Percentiles rank a stretch among this genome's conserved stretches.
Evolutionary conservation across 2,797 vertebrate species (phyloP).

Genomic region (Scolopax rusticola): DNA sequence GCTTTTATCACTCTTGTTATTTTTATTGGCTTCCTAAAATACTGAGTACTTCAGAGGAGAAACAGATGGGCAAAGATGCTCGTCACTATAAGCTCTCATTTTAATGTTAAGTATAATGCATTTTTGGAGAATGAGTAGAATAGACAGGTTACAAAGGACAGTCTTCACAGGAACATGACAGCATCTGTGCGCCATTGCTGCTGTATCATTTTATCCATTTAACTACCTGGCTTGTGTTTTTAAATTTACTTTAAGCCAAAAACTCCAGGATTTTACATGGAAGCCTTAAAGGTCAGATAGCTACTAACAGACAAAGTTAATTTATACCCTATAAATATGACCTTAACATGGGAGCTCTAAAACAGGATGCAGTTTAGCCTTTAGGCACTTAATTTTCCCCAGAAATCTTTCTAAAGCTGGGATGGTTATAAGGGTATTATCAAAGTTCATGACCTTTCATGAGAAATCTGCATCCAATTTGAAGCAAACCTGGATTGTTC

Average conservation of each 20-base stretch:
- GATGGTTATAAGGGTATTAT: conserved; percentile 44
- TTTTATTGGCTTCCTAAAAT: conserved; percentile 63
- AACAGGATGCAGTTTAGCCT: conserved; percentile 58
- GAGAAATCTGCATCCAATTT: conserved; percentile 33
- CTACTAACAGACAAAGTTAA: conserved; percentile 34
- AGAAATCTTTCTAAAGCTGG: conserved; percentile 37
- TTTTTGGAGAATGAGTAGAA: not conserved
- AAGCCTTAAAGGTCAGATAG: conserved; percentile 47
- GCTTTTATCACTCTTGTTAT: not conserved
- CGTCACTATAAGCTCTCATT: not conserved
- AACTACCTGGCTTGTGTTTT: conserved; percentile 6
- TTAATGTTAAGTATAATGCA: conserved; percentile 28
- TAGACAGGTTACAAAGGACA: conserved; percentile 15
- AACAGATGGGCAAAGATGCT: conserved; percentile 59
- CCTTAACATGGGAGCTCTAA: conserved; percentile 32
- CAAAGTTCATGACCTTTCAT: conserved; percentile 29
- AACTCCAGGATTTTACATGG: conserved; percentile 17
- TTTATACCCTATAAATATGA: conserved; percentile 40
- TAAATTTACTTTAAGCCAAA: conserved; percentile 21
- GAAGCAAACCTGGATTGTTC: not conserved
- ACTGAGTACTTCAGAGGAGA: conserved; percentile 31
- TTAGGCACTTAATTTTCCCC: conserved; percentile 54
- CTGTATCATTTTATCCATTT: not conserved
- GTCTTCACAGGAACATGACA: not conserved
- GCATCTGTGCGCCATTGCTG: not conserved